phyloP scores from a whole-genome alignment of 1,140 invertebrate species.

The Leptestheria dahalacensis region DNA sequence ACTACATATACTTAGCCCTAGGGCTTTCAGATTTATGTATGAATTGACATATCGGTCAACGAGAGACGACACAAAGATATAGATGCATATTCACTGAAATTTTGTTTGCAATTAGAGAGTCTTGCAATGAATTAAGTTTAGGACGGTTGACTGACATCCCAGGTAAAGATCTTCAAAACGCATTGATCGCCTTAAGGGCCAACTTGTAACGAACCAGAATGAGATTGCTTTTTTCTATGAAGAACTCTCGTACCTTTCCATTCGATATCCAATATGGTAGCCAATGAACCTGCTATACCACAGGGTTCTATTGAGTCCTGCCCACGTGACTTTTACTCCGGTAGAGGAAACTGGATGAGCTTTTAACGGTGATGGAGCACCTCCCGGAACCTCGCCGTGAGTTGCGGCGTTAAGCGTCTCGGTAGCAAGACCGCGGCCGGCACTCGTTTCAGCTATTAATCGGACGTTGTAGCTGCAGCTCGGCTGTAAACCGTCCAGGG shows the following conservation, averaged over 20 bases:
- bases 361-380: slow-evolving; percentile 15
- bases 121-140: too few relatives aligned
- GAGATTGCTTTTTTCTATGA: neutral
- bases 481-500: slow-evolving; percentile 3
- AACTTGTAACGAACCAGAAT: too few relatives aligned
- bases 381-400: slow-evolving; percentile 20
- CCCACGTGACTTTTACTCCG: slow-evolving; percentile 19
- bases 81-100: too few relatives aligned
- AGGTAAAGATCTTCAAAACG: too few relatives aligned
- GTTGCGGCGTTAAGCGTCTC: slow-evolving; percentile 21
- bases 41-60: too few relatives aligned
- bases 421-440: neutral
- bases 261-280: slow-evolving; percentile 19
- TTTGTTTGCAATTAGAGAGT: too few relatives aligned
- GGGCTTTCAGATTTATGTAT: too few relatives aligned
- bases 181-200: too few relatives aligned
- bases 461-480: neutral
- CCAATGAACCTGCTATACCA: slow-evolving; percentile 18
- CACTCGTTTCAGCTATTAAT: slow-evolving; percentile 7
- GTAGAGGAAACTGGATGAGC: slow-evolving; percentile 17
- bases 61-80: too few relatives aligned
- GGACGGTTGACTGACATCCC: too few relatives aligned
- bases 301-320: slow-evolving; percentile 10
- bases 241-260: slow-evolving; percentile 8
- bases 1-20: too few relatives aligned